These are phyloP conservation scores for Penaeus japonicus DNA, from an alignment of 1,140 invertebrate genomes.

Conservation along the genomic window DNA sequence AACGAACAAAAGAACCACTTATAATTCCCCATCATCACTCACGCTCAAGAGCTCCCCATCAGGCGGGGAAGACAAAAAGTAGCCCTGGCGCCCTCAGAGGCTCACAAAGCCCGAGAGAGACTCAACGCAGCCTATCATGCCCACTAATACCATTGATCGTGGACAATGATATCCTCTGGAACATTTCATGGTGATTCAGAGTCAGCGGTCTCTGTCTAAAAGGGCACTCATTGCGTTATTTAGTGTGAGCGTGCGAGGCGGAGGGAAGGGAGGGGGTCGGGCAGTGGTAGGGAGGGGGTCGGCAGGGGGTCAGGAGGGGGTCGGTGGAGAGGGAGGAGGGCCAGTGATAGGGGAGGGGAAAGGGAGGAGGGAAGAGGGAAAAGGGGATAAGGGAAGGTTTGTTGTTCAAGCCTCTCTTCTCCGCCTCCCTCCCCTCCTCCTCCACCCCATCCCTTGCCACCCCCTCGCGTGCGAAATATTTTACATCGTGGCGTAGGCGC, in stretches of 20 bases:
- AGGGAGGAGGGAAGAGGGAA: too few relatives aligned
- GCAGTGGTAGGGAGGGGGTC: neutral
- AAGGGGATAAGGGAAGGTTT: too few relatives aligned
- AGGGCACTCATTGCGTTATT: conserved; percentile 35
- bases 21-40: conserved; percentile 45
- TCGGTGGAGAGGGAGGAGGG: too few relatives aligned
- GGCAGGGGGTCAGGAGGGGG: neutral
- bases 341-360: too few relatives aligned
- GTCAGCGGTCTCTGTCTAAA: conserved; percentile 51
- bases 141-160: conserved; percentile 26
- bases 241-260: neutral
- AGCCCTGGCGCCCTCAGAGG: neutral
- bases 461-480: too few relatives aligned
- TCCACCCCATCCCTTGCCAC: too few relatives aligned
- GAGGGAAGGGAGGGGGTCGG: too few relatives aligned
- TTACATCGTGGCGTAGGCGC: too few relatives aligned
- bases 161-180: conserved; percentile 39
- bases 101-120: conserved; percentile 4
- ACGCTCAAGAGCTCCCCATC: neutral
- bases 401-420: too few relatives aligned
- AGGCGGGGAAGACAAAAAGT: conserved; percentile 20
- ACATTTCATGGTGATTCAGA: conserved; percentile 43
- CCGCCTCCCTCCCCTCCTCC: too few relatives aligned
- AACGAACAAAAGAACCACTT: conserved; percentile 34
- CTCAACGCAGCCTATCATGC: conserved; percentile 21